Evolutionary conservation across 92 coral and sea anemone genomes (phyloP), one percentile per base, ranked within the genome.

Genomic region (Montipora capitata): DNA sequence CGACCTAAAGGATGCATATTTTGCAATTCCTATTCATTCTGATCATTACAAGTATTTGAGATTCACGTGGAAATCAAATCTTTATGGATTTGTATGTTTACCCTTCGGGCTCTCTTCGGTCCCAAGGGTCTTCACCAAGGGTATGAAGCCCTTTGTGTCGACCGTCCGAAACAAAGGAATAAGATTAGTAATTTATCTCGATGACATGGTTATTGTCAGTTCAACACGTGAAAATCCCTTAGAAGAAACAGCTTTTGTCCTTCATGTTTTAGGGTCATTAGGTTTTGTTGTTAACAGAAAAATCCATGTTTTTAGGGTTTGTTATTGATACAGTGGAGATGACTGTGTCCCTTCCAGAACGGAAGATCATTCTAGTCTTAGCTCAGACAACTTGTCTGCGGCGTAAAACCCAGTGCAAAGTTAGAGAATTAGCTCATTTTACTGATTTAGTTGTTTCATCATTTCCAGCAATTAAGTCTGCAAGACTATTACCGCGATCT

Each of bases 101-200:
- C 87, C 72, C 72, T 78, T 65, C 63, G 87, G 90, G 69, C 74
- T 87, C 59, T 79, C 65, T 58, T 54, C 74, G 48, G 72, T 43
- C 56, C 86, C 81, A 10, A 59, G 88, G 54, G 82, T 73, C 17
- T 88, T 80, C 68, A 88, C 87, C 7, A 88, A 88, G 52, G 52
- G 6, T 9, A 48, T 45, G 52, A 48, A 48, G 52, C 52, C 52
- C 87, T 10, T 69, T 88, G 52, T 58, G 87, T 88, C 68, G 45
- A 42, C 72, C 6, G 41, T 79, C 40, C 80, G 86, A 42, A 87
- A 81, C 79, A 68, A 79, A 67, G 81, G 91, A 18, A 87, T 70
- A 43, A 35, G 48, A 56, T 39, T 40, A 40, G 48, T 68, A 3
- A 27, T 87, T 49, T 80, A 71, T 75, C 75, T 71, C 10, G 82